Evolutionary conservation across 2,113 vertebrate species (phyloP).

Genomic region (Xyrauchen texanus): DNA sequence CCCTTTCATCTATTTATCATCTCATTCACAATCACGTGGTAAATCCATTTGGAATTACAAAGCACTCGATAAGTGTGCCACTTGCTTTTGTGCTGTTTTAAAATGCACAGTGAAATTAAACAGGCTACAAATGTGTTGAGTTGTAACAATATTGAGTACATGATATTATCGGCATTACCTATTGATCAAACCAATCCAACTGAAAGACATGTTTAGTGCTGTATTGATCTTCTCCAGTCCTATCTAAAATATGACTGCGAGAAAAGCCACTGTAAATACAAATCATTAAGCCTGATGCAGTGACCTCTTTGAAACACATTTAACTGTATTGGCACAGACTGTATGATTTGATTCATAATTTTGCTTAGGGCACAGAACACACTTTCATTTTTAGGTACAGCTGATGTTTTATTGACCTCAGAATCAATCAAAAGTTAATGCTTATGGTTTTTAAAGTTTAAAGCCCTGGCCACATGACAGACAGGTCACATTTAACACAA

Average conservation of each 20-base stretch:
- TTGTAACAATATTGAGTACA: neutral
- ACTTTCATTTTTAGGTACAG: conserved; percentile 26
- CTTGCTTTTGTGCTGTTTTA: conserved; percentile 24
- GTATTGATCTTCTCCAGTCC: conserved; percentile 20
- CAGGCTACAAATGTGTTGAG: neutral
- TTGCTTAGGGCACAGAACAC: conserved; percentile 31
- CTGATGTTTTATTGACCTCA: conserved; percentile 20
- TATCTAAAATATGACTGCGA: neutral
- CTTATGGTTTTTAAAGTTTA: conserved; percentile 52
- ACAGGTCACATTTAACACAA: conserved; percentile 84
- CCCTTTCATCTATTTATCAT: conserved; percentile 71
- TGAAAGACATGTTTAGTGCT: conserved; percentile 19
- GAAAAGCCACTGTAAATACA: conserved; percentile 21
- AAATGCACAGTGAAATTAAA: neutral
- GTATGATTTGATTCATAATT: conserved; percentile 34
- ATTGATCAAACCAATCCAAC: conserved; percentile 11
- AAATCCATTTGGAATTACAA: conserved; percentile 51
- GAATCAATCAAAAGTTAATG: conserved; percentile 20
- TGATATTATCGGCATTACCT: conserved; percentile 24
- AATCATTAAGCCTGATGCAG: conserved; percentile 23
- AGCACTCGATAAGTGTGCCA: neutral
- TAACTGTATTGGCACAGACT: conserved; percentile 9
- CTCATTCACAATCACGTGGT: conserved; percentile 60
- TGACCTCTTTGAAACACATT: conserved; percentile 18
- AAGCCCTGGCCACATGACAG: conserved; percentile 78